Base-by-base conservation (phyloP, 2,113 vertebrate species). In the Pholis gunnellus region DNA sequence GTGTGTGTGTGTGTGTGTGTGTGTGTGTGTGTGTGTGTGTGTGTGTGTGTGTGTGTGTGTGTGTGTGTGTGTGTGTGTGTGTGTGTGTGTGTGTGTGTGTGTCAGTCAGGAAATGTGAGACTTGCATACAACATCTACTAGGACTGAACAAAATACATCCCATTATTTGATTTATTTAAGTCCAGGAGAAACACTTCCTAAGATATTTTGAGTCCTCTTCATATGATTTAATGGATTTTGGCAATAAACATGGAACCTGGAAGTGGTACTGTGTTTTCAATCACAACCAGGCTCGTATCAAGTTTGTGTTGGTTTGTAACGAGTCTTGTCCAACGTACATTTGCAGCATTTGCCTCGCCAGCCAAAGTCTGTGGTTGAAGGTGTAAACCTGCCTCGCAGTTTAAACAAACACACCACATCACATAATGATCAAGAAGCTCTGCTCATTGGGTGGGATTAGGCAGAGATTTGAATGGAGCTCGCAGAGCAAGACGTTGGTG, bases 281-380 rank as follows among this genome's bases (percentile, higher is more conserved):
- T 63, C 18, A 57, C 27, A 65, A 3, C 67, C 9, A 59, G 50
- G 48, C 56, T 82, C 61, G 9, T 27, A 56, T n/a, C 9, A 11
- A 40, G 59, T 38, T 31, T 18, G 17, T 25, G 0, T 36, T 70
- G 1, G 13, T 75, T 68, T 74, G 42, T 70, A 48, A 17, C 25
- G 7, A 65, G 22, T 57, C 52, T 44, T 14, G 38, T 56, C 60
- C 11, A 46, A 9, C 3, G 6, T 36, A n/a, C n/a, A 36, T 57
- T 31, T 18, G 50, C 22, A 81, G 31, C 11, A 22, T 48, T 76
- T 72, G 29, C 6, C 25, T 72, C 22, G 63, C 25, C 72, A 76
- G 46, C 31, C 77, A 83, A 87, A 84, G 54, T 54, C 36, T 79
- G 73, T 68, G 76, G 82, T 76, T 75, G 18, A 38, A 79, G 54